Base-by-base conservation (phyloP, 2,888 invertebrate species). In the Cosmia trapezina region DNA sequence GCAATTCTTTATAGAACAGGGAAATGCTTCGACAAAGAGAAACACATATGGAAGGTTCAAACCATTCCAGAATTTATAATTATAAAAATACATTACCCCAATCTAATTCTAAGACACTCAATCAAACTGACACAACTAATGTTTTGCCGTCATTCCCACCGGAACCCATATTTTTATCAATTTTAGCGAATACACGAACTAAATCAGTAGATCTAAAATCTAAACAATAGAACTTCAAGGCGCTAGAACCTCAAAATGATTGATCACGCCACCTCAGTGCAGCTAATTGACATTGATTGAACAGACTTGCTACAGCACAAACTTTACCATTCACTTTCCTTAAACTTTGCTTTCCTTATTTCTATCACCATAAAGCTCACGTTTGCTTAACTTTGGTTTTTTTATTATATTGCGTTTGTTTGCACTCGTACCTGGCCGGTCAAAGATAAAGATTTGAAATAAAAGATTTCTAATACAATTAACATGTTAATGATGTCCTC, bases 211-310 rank as follows among this genome's bases (percentile, higher is more conserved):
- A 90, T 90, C 87, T 81, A 87, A 91, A 90, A 89, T 90, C 90
- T 91, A 92, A 92, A 92, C 92, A 93, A 92, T 94, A 90, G 92
- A 91, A 91, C 68, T 78, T 80, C 78, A 80, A 85, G 72, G 79
- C 68, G 75, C 82, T 86, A 75, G 85, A 80, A 80, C 91, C 92
- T 90, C 90, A 92, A 92, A 91, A 92, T 90, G 96, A 96, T 96
- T 93, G 96, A 96, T 96, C 92, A 91, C 90, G 90, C 91, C 92
- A 94, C 94, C 90, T 94, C 93, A 93, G 91, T 92, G 93, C 93
- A 93, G 80, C 93, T 96, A 96, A 96, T 96, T 96, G 96, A 96
- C 96, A 95, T 92, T 96, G 96, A 96, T 96, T 94, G 96, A 96
- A 95, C 94, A 94, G 93, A 89, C 89, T 88, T 87, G 88, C 86